phyloP scores from a whole-genome alignment of 2,113 vertebrate species.

The Sinocyclocheilus rhinocerous region DNA sequence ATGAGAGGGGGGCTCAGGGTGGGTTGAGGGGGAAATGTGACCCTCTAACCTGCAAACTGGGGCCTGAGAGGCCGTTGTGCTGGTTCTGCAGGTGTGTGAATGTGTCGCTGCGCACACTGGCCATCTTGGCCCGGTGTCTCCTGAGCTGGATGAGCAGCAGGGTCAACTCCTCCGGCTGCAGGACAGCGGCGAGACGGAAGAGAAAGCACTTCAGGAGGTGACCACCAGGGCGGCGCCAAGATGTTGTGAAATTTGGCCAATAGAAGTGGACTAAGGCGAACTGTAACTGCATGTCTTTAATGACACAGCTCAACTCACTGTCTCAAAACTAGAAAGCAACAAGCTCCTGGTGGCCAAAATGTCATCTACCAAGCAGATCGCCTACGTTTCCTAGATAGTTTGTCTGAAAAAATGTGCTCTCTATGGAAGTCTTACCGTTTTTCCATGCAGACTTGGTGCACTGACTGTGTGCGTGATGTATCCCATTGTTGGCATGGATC shows the following conservation, averaged over 20 bases:
- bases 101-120: conserved; percentile 85
- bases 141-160: conserved; percentile 96
- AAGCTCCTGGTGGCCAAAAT: neutral
- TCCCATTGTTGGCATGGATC: conserved; percentile 93
- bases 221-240: conserved; percentile 49
- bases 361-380: neutral
- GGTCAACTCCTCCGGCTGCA: conserved; percentile 96
- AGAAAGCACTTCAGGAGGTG: conserved; percentile 70
- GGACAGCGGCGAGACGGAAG: conserved; percentile 76
- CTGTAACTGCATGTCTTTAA: neutral
- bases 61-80: conserved; percentile 85
- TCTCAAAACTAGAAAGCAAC: neutral
- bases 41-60: conserved; percentile 91
- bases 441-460: conserved; percentile 94
- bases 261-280: neutral
- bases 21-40: conserved; percentile 42
- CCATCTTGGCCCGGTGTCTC: conserved; percentile 96
- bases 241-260: conserved; percentile 11
- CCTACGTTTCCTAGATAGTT: neutral
- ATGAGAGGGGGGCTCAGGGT: conserved; percentile 7
- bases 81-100: conserved; percentile 90
- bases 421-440: conserved; percentile 83
- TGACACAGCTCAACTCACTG: neutral
- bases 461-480: conserved; percentile 99
- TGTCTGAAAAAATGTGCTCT: neutral